A percentile compares a stretch with the other conserved stretches of the same genome.
Conservation (phyloP, 2,888 invertebrate genomes). For the Cryptocheilus praepositus region DNA sequence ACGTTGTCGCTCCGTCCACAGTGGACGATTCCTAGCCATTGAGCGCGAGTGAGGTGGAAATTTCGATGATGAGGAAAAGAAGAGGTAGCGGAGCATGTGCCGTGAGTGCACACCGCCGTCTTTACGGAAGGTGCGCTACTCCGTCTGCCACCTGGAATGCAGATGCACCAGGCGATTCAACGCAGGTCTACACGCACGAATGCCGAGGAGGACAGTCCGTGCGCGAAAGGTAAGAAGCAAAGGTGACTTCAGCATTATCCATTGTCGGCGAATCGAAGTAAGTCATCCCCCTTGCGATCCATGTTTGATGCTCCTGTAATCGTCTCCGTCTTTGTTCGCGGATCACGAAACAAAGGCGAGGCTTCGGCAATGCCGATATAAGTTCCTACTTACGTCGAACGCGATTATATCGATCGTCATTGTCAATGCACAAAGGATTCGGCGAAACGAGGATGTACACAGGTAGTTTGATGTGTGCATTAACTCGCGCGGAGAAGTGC, state of each 20-base stretch:
- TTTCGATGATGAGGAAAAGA: constrained; percentile 5
- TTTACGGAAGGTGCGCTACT: too few species aligned
- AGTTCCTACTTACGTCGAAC: constrained; percentile 44
- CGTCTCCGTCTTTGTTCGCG: constrained; percentile 19
- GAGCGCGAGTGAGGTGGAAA: constrained; percentile 7
- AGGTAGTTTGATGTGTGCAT: too few species aligned
- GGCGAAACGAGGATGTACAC: constrained; percentile 9
- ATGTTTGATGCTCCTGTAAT: constrained; percentile 38
- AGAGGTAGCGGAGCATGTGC: too few species aligned
- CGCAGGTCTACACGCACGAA: too few species aligned
- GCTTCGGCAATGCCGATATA: constrained; percentile 33
- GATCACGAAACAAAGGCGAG: constrained; percentile 41
- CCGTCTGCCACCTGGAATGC: too few species aligned
- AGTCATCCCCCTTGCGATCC: too few species aligned
- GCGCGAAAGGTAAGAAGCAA: neutral
- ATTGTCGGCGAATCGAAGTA: constrained; percentile 2
- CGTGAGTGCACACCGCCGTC: too few species aligned
- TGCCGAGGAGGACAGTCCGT: too few species aligned
- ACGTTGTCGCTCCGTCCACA: too few species aligned
- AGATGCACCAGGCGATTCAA: too few species aligned
- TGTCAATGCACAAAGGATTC: constrained; percentile 33
- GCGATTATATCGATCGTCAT: constrained; percentile 54
- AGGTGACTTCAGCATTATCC: neutral
- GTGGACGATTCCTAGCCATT: neutral
- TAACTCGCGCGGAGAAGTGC: too few species aligned